Evolutionary conservation across 2,888 invertebrate species (phyloP), one percentile per base, ranked within the genome.

Genomic region (Apamea epomidion): DNA sequence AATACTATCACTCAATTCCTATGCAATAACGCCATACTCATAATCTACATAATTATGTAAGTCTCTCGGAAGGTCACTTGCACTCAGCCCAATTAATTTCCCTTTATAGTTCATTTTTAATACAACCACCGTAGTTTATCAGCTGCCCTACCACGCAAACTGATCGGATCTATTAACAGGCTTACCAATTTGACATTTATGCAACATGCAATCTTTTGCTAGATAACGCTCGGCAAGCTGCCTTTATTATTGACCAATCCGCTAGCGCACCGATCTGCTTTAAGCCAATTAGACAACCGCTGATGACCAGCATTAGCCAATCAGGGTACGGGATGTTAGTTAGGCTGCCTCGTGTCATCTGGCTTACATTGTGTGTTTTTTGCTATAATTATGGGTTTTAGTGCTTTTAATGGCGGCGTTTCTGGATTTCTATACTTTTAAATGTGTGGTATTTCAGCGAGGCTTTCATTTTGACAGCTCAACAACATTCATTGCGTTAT

Each of bases 121-220:
- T 67, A 32, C 14, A 84, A 69, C 12, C 16, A 14, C 10, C 21
- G 65, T 60, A 51, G 72, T 51, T 70, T 78, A 78, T 78, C 88
- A 76, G 76, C 51, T 88, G 88, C 69, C 82, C 69, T 88, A 64
- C 54, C 78, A 69, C 78, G 64, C 75, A 73, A 71, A 67, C 51
- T 51, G 79, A 87, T 82, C 71, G 21, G 14, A 83, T 84, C 73
- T 78, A 87, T 70, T 84, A 73, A 64, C n/a, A 16, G 65, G 70
- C 68, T 84, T 77, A 75, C 18, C 75, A 21, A 79, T 51, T 70
- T 87, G 80, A 87, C 79, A 87, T 85, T 84, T 83, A 87, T 65
- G 75, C 54, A 84, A 74, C 85, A 74, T 73, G 85, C 75, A 68
- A 70, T 69, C 74, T 84, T 84, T 70, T n/a, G 51, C 54, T 58